Base-by-base conservation (phyloP, 2,888 invertebrate genomes). In the Dermolepida albohirtum region DNA sequence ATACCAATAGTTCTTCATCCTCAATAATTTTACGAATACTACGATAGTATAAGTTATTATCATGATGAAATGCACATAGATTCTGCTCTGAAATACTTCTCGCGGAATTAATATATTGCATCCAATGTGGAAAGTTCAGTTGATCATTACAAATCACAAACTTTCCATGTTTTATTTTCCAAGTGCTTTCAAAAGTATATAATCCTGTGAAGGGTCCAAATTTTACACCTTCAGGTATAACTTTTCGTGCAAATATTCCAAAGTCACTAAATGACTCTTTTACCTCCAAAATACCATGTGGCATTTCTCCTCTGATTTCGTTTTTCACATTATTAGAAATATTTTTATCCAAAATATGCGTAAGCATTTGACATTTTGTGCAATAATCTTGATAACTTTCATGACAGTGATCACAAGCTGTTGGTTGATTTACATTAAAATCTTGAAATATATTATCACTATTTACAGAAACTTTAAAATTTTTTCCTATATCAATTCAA, bases 121-220 rank as follows among this genome's bases (percentile, higher is more conserved):
- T 57, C 57, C 57, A 57, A 43, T 57, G 41, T 6, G 22, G 4
- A 22, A 43, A 27, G 12, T 22, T 7, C 8, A 8, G 5, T 1
- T 57, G 6, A 6, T 22, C 27, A 8, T n/a, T 1, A 4, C 22
- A 2, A 10, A 52, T 16, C 22, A 43, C 1, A 11, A 57, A 43
- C n/a, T 12, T 43, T 6, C 57, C 57, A 22, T n/a, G 43, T 22
- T 27, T 57, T 10, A 43, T 22, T 43, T 57, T 41, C 57, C 57
- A 57, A 6, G 27, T n/a, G 17, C n/a, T 6, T 34, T 39, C 22
- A 12, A 14, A 12, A 14, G 17, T 41, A 22, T 41, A 5, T 17
- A 57, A 5, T 5, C 41, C 57, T 8, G 17, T 12, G 22, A 57
- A 57, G n/a, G 57, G 57, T n/a, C 57, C 57, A 57, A 57, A 44